These are phyloP conservation scores for Archocentrus centrarchus DNA, from an alignment of 2,113 vertebrate species.

Conservation along the genomic window DNA sequence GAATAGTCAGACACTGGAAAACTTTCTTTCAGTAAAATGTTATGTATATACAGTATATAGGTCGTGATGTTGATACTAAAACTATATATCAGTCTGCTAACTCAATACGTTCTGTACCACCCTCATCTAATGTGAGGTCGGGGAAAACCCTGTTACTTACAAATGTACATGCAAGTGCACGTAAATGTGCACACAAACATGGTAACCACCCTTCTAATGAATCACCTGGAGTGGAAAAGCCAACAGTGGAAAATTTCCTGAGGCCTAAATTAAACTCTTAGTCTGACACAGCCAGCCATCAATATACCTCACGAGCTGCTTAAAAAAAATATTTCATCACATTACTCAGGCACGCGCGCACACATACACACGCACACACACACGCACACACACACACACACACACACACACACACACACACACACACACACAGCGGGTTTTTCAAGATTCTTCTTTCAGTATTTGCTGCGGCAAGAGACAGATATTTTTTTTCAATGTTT, in stretches of 20 bases:
- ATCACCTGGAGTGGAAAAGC: constrained; percentile 86
- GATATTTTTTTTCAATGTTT: neutral
- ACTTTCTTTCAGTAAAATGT: too few relatives aligned
- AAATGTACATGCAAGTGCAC: constrained; percentile 32
- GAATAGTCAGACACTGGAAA: too few relatives aligned
- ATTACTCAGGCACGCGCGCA: neutral
- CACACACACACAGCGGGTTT: neutral
- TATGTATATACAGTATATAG: neutral
- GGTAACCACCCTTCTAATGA: constrained; percentile 75
- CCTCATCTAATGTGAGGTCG: neutral
- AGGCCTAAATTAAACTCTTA: constrained; percentile 73
- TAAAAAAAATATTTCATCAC: constrained; percentile 61
- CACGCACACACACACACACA: neutral
- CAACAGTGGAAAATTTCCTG: constrained; percentile 84
- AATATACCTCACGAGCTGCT: constrained; percentile 59
- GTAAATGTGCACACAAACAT: constrained; percentile 52
- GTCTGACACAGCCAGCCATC: constrained; percentile 66
- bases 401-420: too few relatives aligned
- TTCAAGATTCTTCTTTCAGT: neutral
- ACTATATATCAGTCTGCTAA: constrained; percentile 22
- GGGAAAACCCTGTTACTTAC: constrained; percentile 40
- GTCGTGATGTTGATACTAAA: neutral
- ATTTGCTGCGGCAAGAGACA: neutral
- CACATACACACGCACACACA: neutral
- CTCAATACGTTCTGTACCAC: neutral